Evolutionary conservation across 1,140 invertebrate genomes (phyloP).

Genomic region (Stenopsyche tienmushanensis): DNA sequence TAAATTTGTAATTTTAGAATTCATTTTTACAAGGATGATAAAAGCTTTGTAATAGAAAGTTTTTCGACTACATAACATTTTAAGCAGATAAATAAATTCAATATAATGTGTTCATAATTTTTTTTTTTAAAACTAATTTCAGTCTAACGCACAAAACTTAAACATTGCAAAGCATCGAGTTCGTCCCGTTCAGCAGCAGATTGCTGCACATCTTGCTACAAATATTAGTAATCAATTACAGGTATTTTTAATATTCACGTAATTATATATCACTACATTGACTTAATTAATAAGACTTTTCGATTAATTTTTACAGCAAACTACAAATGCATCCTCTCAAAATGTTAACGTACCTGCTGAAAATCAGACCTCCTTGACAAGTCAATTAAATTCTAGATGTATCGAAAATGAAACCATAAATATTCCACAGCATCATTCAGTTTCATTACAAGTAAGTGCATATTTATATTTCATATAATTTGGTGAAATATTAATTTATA

Average conservation of each 20-base stretch:
- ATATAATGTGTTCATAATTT: no score
- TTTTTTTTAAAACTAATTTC: no score
- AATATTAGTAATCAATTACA: slow-evolving; percentile 9
- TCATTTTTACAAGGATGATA: no score
- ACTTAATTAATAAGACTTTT: not conserved
- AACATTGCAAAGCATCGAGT: slow-evolving; percentile 18
- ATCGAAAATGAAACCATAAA: slow-evolving; percentile 9
- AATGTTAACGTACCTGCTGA: not conserved
- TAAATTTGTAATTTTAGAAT: no score
- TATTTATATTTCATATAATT: no score
- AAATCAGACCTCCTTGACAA: no score
- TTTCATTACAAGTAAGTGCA: slow-evolving; percentile 6
- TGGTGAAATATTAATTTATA: no score
- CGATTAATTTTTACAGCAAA: not conserved
- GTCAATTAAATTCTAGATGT: not conserved
- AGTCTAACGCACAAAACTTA: no score
- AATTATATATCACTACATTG: not conserved
- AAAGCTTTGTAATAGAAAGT: no score
- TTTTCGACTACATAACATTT: no score
- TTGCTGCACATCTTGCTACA: not conserved
- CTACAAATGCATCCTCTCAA: not conserved
- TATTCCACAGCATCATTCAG: not conserved
- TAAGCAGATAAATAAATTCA: no score
- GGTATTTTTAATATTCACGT: not conserved
- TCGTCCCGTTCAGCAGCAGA: slow-evolving; percentile 4